Base-by-base conservation (phyloP, 2,113 vertebrate species). In the Nothoprocta perdicaria region DNA sequence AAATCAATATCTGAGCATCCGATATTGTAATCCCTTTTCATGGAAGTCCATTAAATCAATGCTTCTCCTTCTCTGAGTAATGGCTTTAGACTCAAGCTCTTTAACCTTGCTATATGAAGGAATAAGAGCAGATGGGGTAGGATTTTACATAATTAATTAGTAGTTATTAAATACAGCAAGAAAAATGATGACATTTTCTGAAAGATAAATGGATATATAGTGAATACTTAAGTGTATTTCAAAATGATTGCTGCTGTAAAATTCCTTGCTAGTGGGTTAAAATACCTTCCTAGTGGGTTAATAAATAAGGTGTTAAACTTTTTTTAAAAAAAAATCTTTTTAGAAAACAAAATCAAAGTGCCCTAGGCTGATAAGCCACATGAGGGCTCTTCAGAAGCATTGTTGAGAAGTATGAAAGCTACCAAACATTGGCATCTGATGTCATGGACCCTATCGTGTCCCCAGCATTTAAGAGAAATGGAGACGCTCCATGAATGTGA, bases 31-130 rank as follows among this genome's bases (percentile, higher is more conserved):
- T 96, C 87, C 79, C 57, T 92, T 89, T 95, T 91, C 79, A 87
- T 69, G 73, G 57, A 93, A 94, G 91, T 93, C 91, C 75, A 91
- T 92, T 92, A 94, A 92, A 96, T 93, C 89, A 91, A 63, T 95
- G 46, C 31, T 33, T 85, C 61, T 78, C 35, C 45, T 90, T 79
- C 88, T 87, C 52, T 91, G 89, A 92, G 61, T 80, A 87, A 87
- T 77, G 72, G 40, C 52, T 90, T 27, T 46, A 72, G 78, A 84
- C 90, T 74, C 74, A 73, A 93, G 65, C 68, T 62, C 72, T 94
- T 71, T 92, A n/a, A 93, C 94, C 90, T 89, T 0, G 0, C 84
- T 74, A 16, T 67, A 68, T 84, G 89, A 89, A 85, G 75, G 79
- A 92, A 69, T 71, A 94, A 95, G 74, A 61, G 94, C 63, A 91